Base-by-base conservation (phyloP, 1,140 invertebrate genomes). In the Drosophila kanapiae region DNA sequence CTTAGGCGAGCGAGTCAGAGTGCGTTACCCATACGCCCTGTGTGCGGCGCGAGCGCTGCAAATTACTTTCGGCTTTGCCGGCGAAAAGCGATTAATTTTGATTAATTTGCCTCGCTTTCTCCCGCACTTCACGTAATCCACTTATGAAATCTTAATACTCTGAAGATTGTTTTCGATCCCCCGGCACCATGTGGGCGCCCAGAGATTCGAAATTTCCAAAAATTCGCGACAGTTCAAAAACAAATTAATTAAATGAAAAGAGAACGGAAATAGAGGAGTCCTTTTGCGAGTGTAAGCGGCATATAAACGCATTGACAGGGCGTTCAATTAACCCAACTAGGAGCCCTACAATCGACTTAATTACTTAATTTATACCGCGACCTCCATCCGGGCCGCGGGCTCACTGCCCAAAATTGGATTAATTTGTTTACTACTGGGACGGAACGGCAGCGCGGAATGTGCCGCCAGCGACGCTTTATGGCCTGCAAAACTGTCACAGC, bases 351-450 rank as follows among this genome's bases (percentile, higher is more conserved):
- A 56, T 83, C 54, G 45, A 71, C 69, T 84, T 88, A 88, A 88
- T 88, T 88, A 84, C 85, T 90, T 90, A 81, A 88, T 90, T 88
- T 90, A 84, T 88, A 78, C 85, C 69, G 71, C 69, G 72, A 62
- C 53, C 60, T 51, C 16, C 40, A 14, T 27, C 14, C 43, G 38
- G 11, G 27, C 23, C 53, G 10, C 37, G 11, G 49, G 49, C 67
- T 59, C 49, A 60, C 67, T 81, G 16, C 49, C 38, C 42, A 48
- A 90, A 90, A 88, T 90, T 83, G 85, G 85, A 88, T 88, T 88
- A 88, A 88, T 84, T 90, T 84, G 85, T 88, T 88, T 84, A 84
- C 84, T 75, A 77, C 80, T 42, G 56, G 47, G 40, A 11, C 58
- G 29, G 31, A 31, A 64, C 42, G 23, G 37, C 53, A 43, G 42